phyloP scores from a whole-genome alignment of 2,888 invertebrate genomes.

The Odontocerum albicorne region DNA sequence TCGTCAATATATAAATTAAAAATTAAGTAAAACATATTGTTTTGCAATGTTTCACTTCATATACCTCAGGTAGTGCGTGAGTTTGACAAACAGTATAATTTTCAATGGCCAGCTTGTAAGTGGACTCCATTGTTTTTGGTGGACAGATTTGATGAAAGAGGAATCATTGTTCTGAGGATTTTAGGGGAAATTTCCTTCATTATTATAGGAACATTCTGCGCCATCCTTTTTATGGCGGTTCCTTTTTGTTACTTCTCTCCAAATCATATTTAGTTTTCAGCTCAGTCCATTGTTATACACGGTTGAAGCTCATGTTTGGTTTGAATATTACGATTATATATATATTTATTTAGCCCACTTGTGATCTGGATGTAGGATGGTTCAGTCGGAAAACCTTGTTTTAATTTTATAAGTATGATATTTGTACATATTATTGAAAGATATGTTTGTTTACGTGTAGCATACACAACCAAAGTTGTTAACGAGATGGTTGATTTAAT shows the following conservation, averaged over 20 bases:
- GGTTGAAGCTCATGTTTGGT: no score
- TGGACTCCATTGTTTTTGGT: neutral
- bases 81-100: neutral
- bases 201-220: no score
- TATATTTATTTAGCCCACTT: conserved; percentile 32
- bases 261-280: no score
- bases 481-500: conserved; percentile 61
- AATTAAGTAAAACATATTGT: neutral
- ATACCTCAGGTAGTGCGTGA: conserved; percentile 12
- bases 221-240: no score
- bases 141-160: no score
- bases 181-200: no score
- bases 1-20: neutral
- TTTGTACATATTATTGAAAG: conserved; percentile 31
- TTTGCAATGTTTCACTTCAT: conserved; percentile 3
- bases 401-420: conserved; percentile 29
- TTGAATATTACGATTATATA: conserved; percentile 1
- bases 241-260: no score
- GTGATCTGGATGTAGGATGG: conserved; percentile 32
- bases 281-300: no score
- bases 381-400: conserved; percentile 30
- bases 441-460: conserved; percentile 56
- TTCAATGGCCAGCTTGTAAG: conserved; percentile 10
- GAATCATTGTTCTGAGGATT: no score
- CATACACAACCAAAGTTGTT: conserved; percentile 63